Conservation (phyloP, 2,113 vertebrate genomes). For the Ictalurus punctatus region DNA sequence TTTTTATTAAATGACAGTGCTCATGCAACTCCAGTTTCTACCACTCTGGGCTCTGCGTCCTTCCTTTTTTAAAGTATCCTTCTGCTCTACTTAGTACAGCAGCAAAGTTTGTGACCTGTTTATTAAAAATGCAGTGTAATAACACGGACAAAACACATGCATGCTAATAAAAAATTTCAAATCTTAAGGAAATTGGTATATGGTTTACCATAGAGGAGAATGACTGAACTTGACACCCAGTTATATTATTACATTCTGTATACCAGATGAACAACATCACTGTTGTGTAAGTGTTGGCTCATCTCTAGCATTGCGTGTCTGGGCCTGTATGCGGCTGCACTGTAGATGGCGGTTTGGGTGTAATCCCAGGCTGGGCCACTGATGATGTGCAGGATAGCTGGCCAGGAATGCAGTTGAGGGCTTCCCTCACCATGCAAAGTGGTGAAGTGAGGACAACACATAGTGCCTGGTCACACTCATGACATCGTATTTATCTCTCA, state of each 20-base stretch:
- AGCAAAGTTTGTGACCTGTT: background rate
- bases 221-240: background rate
- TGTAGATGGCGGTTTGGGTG: slow-evolving; percentile 41
- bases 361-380: slow-evolving; percentile 40
- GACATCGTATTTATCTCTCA: slow-evolving; percentile 8
- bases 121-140: background rate
- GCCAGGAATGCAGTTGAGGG: slow-evolving; percentile 40
- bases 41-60: background rate
- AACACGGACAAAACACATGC: background rate
- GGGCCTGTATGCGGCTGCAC: slow-evolving; percentile 29
- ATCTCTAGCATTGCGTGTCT: slow-evolving; percentile 22
- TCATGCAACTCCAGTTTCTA: background rate
- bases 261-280: background rate
- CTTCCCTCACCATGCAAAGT: slow-evolving; percentile 32
- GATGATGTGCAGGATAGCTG: slow-evolving; percentile 32
- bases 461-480: background rate
- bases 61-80: background rate
- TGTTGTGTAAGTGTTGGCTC: slow-evolving; percentile 35
- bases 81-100: background rate
- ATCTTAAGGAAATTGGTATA: background rate
- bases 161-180: background rate
- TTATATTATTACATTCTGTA: background rate
- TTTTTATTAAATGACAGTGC: background rate
- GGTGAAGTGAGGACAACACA: background rate
- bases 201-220: background rate